These are phyloP conservation scores for Eurytoma adleriae DNA, from an alignment of 2,888 invertebrate genomes.

Conservation along the genomic window DNA sequence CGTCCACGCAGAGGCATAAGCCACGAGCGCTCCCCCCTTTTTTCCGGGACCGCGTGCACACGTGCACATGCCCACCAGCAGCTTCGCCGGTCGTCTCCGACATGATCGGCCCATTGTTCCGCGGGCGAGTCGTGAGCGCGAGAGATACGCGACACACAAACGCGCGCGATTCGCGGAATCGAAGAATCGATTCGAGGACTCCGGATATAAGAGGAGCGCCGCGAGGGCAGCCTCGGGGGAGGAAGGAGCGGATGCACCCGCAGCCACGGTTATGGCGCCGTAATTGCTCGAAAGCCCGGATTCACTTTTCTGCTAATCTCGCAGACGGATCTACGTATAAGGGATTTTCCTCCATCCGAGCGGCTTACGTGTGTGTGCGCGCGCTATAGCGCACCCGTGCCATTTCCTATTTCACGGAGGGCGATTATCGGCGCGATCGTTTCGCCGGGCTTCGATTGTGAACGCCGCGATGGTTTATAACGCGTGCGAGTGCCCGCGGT, in stretches of 20 bases:
- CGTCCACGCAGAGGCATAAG: background rate
- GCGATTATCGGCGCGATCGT: background rate
- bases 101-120: slow-evolving; percentile 37
- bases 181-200: slow-evolving; percentile 51
- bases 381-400: background rate
- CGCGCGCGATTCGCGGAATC: slow-evolving; percentile 47
- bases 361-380: background rate
- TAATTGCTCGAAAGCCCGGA: slow-evolving; percentile 42
- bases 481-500: too few species aligned
- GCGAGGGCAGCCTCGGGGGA: slow-evolving; percentile 10
- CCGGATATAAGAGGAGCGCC: slow-evolving; percentile 14
- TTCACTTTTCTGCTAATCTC: slow-evolving; percentile 45
- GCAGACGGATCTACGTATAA: slow-evolving; percentile 36
- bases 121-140: slow-evolving; percentile 29
- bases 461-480: too few species aligned
- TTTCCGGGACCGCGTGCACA: too few species aligned
- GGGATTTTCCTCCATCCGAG: slow-evolving; percentile 31
- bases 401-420: background rate
- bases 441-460: too few species aligned
- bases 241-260: too few species aligned
- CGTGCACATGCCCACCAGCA: too few species aligned
- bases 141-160: slow-evolving; percentile 28
- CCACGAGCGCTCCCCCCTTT: too few species aligned
- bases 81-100: too few species aligned
- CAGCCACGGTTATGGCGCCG: background rate